A percentile compares a stretch with the other conserved stretches of the same genome.
phyloP scores from a whole-genome alignment of 2,888 invertebrate species.

The Rhogogaster chlorosoma region DNA sequence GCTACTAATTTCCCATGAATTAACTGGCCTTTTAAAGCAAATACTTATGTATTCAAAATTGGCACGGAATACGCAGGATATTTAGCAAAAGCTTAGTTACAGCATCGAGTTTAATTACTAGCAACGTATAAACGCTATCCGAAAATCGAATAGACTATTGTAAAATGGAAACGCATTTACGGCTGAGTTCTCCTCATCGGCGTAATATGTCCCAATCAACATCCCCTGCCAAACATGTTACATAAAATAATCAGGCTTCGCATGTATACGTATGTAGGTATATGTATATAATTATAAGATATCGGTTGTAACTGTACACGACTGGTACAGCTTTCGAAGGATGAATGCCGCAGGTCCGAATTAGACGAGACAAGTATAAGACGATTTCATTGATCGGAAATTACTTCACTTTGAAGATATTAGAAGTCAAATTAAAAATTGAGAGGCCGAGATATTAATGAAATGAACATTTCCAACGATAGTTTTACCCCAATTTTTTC shows the following conservation, averaged over 20 bases:
- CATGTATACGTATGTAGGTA: neutral
- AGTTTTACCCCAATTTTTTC: neutral
- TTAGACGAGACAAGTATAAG: neutral
- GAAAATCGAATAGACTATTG: conserved; percentile 13
- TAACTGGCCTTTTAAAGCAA: neutral
- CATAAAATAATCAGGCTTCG: neutral
- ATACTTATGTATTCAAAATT: neutral
- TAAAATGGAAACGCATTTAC: neutral
- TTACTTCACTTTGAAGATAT: neutral
- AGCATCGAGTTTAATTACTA: neutral
- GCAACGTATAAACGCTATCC: neutral
- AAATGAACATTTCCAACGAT: neutral
- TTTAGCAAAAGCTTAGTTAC: neutral
- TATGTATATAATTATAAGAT: neutral
- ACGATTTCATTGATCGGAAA: neutral
- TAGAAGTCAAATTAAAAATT: neutral
- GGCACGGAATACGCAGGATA: neutral
- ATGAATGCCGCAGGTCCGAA: neutral
- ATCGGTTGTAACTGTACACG: neutral
- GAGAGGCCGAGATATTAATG: neutral
- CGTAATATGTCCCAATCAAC: neutral
- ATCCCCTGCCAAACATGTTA: conserved; percentile 8
- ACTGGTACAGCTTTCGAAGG: neutral
- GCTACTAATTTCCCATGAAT: neutral
- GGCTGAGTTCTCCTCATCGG: neutral